Conservation (phyloP, 2,113 vertebrate species). For the Oostethus manadensis region DNA sequence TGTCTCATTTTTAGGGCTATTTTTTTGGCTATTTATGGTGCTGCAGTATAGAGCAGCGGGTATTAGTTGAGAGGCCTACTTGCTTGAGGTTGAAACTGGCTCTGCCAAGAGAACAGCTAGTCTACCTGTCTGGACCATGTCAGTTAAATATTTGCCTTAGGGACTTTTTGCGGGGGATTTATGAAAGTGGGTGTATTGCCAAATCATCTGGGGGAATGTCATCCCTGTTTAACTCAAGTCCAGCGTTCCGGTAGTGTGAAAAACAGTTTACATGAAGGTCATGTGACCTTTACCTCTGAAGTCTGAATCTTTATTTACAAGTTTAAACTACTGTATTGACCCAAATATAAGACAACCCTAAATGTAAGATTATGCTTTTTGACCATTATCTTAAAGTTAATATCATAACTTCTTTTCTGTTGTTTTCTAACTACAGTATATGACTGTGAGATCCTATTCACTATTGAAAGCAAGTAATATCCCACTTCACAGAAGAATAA, state of each 20-base stretch:
- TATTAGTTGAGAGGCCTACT: conserved; percentile 53
- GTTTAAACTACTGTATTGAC: too few species aligned
- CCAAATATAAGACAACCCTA: too few species aligned
- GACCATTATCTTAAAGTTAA: too few species aligned
- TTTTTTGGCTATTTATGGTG: conserved; percentile 54
- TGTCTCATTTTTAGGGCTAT: conserved; percentile 54
- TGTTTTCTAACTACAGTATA: too few species aligned
- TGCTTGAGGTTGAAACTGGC: conserved; percentile 46
- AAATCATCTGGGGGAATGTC: conserved; percentile 42
- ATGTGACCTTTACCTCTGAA: conserved; percentile 1
- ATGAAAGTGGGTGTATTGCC: conserved; percentile 54
- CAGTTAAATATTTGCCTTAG: conserved; percentile 71
- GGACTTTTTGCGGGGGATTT: conserved; percentile 33
- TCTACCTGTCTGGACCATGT: conserved; percentile 66
- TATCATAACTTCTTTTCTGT: too few species aligned
- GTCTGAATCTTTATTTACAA: too few species aligned
- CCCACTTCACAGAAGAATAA: too few species aligned
- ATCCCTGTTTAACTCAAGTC: conserved; percentile 43
- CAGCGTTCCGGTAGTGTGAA: conserved; percentile 22
- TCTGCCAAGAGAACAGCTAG: conserved; percentile 60
- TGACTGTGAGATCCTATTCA: too few species aligned
- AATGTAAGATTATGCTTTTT: too few species aligned
- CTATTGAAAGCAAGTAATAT: too few species aligned
- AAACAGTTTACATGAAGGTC: conserved; percentile 50
- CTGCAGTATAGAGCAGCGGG: conserved; percentile 51